phyloP scores from a whole-genome alignment of 2,113 vertebrate genomes.

The Xiphorhynchus elegans region DNA sequence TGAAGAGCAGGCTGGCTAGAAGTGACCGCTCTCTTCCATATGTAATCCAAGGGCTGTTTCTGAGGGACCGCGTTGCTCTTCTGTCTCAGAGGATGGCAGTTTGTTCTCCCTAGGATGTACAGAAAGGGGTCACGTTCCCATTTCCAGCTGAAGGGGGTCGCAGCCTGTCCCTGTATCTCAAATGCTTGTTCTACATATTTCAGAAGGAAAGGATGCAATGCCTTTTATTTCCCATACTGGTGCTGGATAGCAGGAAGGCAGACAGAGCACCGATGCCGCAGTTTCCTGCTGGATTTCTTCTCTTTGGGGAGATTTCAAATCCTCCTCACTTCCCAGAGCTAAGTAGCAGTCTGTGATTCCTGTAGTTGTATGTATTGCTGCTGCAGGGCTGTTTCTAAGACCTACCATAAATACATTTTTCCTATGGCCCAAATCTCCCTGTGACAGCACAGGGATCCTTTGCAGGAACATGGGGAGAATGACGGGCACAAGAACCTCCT shows the following conservation, averaged over 20 bases:
- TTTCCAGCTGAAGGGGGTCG: background rate
- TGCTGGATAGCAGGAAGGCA: background rate
- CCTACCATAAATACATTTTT: background rate
- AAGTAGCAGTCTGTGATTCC: background rate
- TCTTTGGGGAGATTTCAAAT: background rate
- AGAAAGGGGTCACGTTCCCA: background rate
- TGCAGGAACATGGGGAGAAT: background rate
- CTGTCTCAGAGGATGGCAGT: accelerated
- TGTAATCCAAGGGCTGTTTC: background rate
- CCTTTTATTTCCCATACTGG: background rate
- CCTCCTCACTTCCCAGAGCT: background rate
- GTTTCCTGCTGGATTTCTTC: background rate
- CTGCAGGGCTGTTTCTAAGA: background rate
- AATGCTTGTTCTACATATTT: background rate
- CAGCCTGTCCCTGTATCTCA: background rate
- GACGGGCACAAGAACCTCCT: background rate
- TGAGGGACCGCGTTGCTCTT: accelerated
- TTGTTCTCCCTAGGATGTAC: background rate
- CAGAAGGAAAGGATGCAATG: background rate
- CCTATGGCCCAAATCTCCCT: background rate
- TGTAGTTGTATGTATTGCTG: background rate
- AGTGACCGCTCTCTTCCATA: accelerated
- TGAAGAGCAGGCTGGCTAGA: background rate
- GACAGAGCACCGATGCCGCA: accelerated
- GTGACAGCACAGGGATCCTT: background rate